A percentile compares a stretch with the other conserved stretches of the same genome.
These are phyloP conservation scores for Perodicticus potto DNA, from an alignment of 2,797 vertebrate species.

Conservation along the genomic window DNA sequence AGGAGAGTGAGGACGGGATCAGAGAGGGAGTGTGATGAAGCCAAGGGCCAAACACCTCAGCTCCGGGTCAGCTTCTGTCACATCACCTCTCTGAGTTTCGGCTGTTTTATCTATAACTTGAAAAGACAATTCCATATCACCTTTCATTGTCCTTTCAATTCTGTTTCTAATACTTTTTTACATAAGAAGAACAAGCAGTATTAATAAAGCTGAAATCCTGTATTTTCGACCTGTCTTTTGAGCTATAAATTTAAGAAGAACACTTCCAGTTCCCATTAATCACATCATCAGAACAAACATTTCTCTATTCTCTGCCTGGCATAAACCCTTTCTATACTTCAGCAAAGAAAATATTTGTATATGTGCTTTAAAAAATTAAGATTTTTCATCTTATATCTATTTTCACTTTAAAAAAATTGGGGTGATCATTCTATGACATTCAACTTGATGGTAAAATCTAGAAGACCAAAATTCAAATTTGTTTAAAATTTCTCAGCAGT, in stretches of 20 bases:
- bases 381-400: background rate
- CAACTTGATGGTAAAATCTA: slow-evolving; percentile 8
- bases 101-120: background rate
- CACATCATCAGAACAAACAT: slow-evolving; percentile 13
- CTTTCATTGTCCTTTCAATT: slow-evolving; percentile 4
- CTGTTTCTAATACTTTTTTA: slow-evolving; percentile 25
- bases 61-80: background rate
- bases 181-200: background rate
- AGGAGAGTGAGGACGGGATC: background rate
- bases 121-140: slow-evolving; percentile 12
- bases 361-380: slow-evolving; percentile 24
- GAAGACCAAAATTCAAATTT: slow-evolving; percentile 18
- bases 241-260: slow-evolving; percentile 14
- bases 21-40: background rate
- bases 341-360: background rate
- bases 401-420: slow-evolving; percentile 39
- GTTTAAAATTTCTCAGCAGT: background rate
- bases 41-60: background rate
- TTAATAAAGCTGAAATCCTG: slow-evolving; percentile 4
- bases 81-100: background rate
- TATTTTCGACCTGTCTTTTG: background rate
- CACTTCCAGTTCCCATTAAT: slow-evolving; percentile 14
- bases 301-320: background rate
- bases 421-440: slow-evolving; percentile 10
- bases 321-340: background rate